Percentiles rank a stretch among this genome's conserved stretches.
Conservation (phyloP, 37 sponge, comb jelly and placozoan genomes). For the Tethya wilhelma region DNA sequence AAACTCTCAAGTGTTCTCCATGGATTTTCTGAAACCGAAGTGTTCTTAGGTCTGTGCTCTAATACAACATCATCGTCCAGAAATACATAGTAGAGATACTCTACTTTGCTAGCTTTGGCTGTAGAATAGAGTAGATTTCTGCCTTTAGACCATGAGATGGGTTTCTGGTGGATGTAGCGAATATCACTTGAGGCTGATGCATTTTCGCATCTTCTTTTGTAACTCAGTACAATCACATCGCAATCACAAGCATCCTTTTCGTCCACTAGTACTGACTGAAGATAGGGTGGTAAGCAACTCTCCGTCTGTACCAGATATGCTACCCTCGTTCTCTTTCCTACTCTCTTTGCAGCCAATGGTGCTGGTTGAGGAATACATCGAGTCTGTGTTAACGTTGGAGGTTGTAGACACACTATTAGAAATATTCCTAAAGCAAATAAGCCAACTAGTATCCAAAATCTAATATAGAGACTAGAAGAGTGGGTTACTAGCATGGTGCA, state of each 20-base stretch:
- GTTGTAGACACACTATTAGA: no score
- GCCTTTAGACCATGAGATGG: slow-evolving; percentile 7
- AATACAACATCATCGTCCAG: slow-evolving; percentile 18
- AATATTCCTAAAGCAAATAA: no score
- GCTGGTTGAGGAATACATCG: no score
- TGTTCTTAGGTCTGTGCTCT: no score
- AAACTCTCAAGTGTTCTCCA: slow-evolving; percentile 4
- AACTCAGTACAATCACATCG: slow-evolving; percentile 13
- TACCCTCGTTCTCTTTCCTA: no score
- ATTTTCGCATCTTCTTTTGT: background rate
- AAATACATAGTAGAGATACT: slow-evolving; percentile 16
- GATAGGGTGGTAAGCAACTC: background rate
- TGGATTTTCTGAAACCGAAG: background rate
- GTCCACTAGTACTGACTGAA: background rate
- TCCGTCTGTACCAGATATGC: slow-evolving; percentile 10
- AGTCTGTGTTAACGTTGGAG: no score
- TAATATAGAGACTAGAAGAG: no score
- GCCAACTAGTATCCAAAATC: no score
- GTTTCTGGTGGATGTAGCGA: background rate
- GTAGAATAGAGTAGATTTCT: slow-evolving; percentile 5
- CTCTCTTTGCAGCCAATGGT: no score
- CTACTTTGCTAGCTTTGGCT: background rate
- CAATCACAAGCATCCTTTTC: background rate
- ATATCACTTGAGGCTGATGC: background rate
- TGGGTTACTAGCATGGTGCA: no score